These are phyloP conservation scores for Helicorthomorpha holstii DNA, from an alignment of 1,140 invertebrate genomes.

Conservation along the genomic window DNA sequence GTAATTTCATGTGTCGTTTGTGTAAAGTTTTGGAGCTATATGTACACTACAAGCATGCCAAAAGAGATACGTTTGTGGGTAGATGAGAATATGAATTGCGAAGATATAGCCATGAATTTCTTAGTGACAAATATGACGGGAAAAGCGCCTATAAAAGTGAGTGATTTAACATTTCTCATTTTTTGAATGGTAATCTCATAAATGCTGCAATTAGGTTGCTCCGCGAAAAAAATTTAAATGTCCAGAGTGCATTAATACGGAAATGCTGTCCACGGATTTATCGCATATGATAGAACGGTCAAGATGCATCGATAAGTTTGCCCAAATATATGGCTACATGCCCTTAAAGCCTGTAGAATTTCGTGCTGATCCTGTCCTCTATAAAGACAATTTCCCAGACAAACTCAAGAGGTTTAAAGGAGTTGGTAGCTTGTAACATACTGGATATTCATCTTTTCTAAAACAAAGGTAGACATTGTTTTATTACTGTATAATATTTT, in stretches of 20 bases:
- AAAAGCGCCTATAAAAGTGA: conserved; percentile 82
- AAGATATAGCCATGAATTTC: conserved; percentile 92
- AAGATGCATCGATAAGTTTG: conserved; percentile 77
- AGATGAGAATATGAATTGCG: conserved; percentile 83
- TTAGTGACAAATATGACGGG: conserved; percentile 74
- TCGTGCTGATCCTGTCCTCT: conserved; percentile 83
- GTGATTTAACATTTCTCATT: background rate
- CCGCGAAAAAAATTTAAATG: conserved; percentile 97
- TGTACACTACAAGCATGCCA: conserved; percentile 69
- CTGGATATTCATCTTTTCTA: too few relatives aligned
- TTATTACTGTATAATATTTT: too few relatives aligned
- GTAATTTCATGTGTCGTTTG: background rate
- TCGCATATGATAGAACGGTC: conserved; percentile 81
- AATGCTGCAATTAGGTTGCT: conserved; percentile 44
- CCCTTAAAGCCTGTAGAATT: conserved; percentile 79
- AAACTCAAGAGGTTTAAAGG: conserved; percentile 78
- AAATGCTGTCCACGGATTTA: conserved; percentile 83
- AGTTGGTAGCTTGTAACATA: conserved; percentile 75
- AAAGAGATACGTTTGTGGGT: conserved; percentile 64
- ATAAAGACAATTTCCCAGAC: conserved; percentile 69
- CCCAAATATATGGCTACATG: conserved; percentile 66
- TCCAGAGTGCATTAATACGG: conserved; percentile 80
- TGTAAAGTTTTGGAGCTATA: conserved; percentile 57
- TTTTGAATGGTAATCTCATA: conserved; percentile 1
- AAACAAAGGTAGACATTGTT: too few relatives aligned